Base-by-base conservation (phyloP, 2,888 invertebrate species). In the Drosophila demipolita region DNA sequence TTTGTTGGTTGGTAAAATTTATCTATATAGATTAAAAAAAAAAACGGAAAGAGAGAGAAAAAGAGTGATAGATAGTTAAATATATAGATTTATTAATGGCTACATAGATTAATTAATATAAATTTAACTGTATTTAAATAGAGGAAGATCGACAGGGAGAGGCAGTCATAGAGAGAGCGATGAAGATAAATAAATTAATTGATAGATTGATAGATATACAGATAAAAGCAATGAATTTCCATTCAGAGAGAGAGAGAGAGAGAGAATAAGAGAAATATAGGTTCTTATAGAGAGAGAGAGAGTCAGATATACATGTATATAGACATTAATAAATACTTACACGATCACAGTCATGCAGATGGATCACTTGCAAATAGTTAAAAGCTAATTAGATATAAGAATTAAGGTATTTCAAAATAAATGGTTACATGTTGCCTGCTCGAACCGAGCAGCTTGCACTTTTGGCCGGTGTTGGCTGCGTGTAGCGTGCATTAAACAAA, bases 401-500 rank as follows among this genome's bases (percentile, higher is more conserved):
- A 45, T 45, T 15, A 23, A 8, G 7, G 7, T 23, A 23, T 11
- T 6, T 26, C 7, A 15, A 12, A 53, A 11, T 2, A 9, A 4
- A 5, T 20, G 23, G 55, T 26, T 32, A 29, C 72, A 52, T 20
- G 23, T 11, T 42, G 59, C 0, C 3, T 36, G 1, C 15, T 11
- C 5, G 6, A 76, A 50, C 40, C 7, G 8, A 63, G 38, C n/a
- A 12, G 45, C 74, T 49, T 57, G 17, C n/a, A 9, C 5, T 29
- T 11, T 3, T 15, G n/a, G 42, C 38, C 26, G 40, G 38, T 42
- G 20, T 20, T 62, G 40, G 65, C 58, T 63, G 78, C 55, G 79
- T 67, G 75, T 79, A 75, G 78, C 75, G 79, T 75, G 79, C 67
- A 75, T 57, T 62, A 65, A 80, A 76, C 86, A 81, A 79, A 87